phyloP scores from a whole-genome alignment of 2,888 invertebrate genomes.

The Tridacna crocea region DNA sequence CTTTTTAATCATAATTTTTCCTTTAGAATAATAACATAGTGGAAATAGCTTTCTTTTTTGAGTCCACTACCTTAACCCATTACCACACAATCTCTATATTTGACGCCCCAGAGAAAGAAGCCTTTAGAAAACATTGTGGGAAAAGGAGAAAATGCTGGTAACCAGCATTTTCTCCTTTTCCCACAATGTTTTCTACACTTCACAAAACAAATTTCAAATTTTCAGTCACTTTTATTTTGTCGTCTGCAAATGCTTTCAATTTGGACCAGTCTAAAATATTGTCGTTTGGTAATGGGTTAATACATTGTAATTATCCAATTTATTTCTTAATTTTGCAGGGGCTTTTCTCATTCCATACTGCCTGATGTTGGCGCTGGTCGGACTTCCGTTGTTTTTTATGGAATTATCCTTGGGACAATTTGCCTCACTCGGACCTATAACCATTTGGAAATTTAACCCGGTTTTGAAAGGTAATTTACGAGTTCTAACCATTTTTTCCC shows the following conservation, averaged over 20 bases:
- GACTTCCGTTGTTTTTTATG: slow-evolving; percentile 81
- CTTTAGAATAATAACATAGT: too few species aligned
- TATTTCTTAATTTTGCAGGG: slow-evolving; percentile 67
- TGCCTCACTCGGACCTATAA: slow-evolving; percentile 81
- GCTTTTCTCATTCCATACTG: slow-evolving; percentile 82
- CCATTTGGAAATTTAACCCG: slow-evolving; percentile 82
- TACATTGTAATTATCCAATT: background rate
- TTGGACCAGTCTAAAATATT: background rate
- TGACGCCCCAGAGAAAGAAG: too few species aligned
- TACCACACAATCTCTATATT: too few species aligned
- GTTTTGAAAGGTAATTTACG: slow-evolving; percentile 79
- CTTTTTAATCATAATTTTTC: too few species aligned
- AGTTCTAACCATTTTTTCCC: too few species aligned
- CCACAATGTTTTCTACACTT: too few species aligned
- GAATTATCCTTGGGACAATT: slow-evolving; percentile 82
- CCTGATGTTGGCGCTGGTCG: slow-evolving; percentile 78
- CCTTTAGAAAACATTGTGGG: too few species aligned
- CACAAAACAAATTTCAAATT: background rate
- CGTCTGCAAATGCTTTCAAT: background rate
- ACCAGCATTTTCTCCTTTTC: too few species aligned
- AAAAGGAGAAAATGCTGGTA: too few species aligned
- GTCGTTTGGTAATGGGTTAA: too few species aligned
- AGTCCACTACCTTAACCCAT: too few species aligned
- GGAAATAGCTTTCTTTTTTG: too few species aligned
- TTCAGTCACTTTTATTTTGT: background rate